Percentiles rank a stretch among this genome's conserved stretches.
Conservation (phyloP, 2,888 invertebrate genomes). For the Drosophila neutralis region DNA sequence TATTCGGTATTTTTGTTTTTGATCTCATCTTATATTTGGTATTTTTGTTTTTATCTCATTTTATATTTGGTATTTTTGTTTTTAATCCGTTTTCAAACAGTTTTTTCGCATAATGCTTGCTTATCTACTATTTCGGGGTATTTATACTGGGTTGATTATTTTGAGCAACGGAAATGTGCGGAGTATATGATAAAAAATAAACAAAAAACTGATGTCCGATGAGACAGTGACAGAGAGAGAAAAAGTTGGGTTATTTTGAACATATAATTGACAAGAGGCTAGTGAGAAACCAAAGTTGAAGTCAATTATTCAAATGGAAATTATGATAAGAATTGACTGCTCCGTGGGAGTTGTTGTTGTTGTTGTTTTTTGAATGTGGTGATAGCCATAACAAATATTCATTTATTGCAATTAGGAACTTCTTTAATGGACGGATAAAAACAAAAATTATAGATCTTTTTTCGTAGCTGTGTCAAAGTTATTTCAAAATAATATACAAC, state of each 20-base stretch:
- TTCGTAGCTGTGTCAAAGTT: constrained; percentile 14
- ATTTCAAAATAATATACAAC: not conserved
- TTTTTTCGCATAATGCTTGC: constrained; percentile 50
- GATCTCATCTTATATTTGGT: constrained; percentile 22
- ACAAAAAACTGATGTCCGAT: constrained; percentile 4
- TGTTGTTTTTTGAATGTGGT: constrained; percentile 11
- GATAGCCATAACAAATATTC: constrained; percentile 65
- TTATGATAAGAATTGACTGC: constrained; percentile 56
- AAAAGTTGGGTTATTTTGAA: constrained; percentile 8
- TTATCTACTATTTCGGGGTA: constrained; percentile 59
- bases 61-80: constrained; percentile 20
- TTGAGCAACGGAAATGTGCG: constrained; percentile 67
- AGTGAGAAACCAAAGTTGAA: not conserved
- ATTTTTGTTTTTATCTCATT: constrained; percentile 20
- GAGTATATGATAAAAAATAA: constrained; percentile 15
- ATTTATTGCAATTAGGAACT: constrained; percentile 81
- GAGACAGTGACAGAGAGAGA: not conserved
- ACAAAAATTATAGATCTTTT: constrained; percentile 69
- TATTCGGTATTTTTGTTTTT: constrained; percentile 10
- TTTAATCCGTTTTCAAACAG: constrained; percentile 52
- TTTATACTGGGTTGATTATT: constrained; percentile 44
- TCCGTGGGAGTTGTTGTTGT: constrained; percentile 50
- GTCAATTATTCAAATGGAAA: constrained; percentile 32
- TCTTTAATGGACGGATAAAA: constrained; percentile 83
- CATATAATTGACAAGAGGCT: constrained; percentile 53